phyloP scores from a whole-genome alignment of 2,113 vertebrate genomes.

The Cochlearius cochlearius region DNA sequence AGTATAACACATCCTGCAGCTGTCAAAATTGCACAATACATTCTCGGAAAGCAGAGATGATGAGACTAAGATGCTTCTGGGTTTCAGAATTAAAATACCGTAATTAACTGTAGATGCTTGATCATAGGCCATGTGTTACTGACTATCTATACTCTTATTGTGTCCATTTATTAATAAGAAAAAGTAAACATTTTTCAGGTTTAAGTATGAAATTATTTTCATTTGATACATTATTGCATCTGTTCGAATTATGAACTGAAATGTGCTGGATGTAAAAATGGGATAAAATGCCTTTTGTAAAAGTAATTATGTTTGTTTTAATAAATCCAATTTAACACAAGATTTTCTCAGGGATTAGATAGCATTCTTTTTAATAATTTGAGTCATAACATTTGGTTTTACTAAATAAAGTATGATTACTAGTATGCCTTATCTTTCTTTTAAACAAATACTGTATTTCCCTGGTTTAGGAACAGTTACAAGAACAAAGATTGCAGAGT shows the following conservation, averaged over 20 bases:
- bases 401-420: slow-evolving; percentile 49
- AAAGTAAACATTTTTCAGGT: neutral
- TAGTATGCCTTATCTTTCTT: slow-evolving; percentile 40
- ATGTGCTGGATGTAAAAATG: neutral
- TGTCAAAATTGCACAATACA: neutral
- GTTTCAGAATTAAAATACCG: neutral
- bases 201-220: neutral
- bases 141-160: neutral
- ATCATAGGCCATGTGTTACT: rapidly evolving
- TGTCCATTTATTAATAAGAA: neutral
- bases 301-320: neutral
- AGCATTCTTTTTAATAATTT: slow-evolving; percentile 49
- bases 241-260: neutral
- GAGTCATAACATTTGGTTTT: slow-evolving; percentile 49
- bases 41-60: neutral
- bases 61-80: neutral
- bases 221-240: neutral
- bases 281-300: neutral
- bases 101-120: neutral
- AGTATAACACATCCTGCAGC: neutral
- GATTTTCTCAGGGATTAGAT: slow-evolving; percentile 59
- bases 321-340: neutral
- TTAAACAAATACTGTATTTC: neutral
- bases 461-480: neutral
- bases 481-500: neutral